A percentile compares a stretch with the other conserved stretches of the same genome.
Conservation (phyloP, 2,888 invertebrate species). For the Eurytoma adleriae region DNA sequence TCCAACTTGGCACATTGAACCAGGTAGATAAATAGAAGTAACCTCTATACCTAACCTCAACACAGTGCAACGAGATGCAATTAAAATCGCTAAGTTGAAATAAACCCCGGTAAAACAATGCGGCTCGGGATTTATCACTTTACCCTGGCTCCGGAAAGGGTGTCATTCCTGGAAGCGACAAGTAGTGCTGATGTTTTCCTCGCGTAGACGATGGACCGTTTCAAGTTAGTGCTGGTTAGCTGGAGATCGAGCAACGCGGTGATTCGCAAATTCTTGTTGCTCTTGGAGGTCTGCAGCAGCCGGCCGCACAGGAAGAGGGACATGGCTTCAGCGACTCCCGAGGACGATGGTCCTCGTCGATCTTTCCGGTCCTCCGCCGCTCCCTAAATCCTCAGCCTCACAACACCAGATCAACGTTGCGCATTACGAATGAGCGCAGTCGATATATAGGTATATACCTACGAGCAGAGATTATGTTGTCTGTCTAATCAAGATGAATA, state of each 20-base stretch:
- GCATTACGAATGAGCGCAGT: neutral
- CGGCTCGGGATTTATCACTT: neutral
- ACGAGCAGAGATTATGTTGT: neutral
- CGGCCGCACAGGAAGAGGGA: conserved; percentile 45
- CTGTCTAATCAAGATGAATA: neutral
- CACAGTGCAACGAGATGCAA: neutral
- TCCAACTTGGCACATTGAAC: neutral
- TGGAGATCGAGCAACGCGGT: conserved; percentile 13
- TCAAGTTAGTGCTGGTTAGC: neutral
- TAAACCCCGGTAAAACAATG: neutral
- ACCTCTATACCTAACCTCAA: conserved; percentile 40
- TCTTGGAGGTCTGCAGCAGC: conserved; percentile 22
- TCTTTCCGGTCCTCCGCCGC: neutral
- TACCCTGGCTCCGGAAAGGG: conserved; percentile 34
- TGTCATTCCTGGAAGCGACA: conserved; percentile 2
- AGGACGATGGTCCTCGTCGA: conserved; percentile 24
- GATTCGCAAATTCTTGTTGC: conserved; percentile 10
- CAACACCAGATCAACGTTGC: conserved; percentile 12
- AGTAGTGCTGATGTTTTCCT: conserved; percentile 31
- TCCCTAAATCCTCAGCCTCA: neutral
- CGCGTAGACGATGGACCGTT: conserved; percentile 13
- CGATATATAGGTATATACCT: neutral
- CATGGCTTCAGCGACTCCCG: conserved; percentile 25
- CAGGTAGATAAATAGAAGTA: conserved; percentile 25
- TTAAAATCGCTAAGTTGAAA: conserved; percentile 39